Evolutionary conservation across 2,797 vertebrate species (phyloP).

Genomic region (Potorous gilbertii): DNA sequence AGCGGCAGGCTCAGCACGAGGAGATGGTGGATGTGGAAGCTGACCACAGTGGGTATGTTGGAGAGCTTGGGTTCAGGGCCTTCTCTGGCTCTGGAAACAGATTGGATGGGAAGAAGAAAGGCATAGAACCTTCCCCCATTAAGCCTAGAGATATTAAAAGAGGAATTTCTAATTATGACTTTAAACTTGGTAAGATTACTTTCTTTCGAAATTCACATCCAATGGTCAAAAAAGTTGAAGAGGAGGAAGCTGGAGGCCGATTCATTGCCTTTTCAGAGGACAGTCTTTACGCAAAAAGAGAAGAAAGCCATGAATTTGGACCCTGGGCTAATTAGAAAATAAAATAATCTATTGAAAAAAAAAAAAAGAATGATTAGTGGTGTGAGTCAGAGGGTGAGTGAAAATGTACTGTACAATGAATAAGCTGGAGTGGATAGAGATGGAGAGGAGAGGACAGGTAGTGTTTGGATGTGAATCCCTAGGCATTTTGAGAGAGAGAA

Average conservation of each 20-base stretch:
- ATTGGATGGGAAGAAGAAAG: slow-evolving; percentile 97
- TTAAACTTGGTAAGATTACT: slow-evolving; percentile 96
- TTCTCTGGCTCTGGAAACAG: slow-evolving; percentile 98
- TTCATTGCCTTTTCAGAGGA: slow-evolving; percentile 98
- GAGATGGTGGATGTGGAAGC: slow-evolving; percentile 91
- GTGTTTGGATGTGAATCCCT: not conserved
- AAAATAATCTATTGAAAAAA: slow-evolving; percentile 75
- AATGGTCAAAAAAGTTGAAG: slow-evolving; percentile 91
- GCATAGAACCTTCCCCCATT: slow-evolving; percentile 94
- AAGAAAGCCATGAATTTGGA: slow-evolving; percentile 90
- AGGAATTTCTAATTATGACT: slow-evolving; percentile 98
- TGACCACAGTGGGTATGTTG: slow-evolving; percentile 92
- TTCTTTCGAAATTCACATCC: slow-evolving; percentile 98
- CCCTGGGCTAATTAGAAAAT: slow-evolving; percentile 76
- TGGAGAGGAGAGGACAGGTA: not conserved
- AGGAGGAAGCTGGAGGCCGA: slow-evolving; percentile 93
- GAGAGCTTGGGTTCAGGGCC: slow-evolving; percentile 94
- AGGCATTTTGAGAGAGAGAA: not conserved
- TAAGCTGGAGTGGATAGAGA: not conserved
- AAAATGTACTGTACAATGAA: not conserved
- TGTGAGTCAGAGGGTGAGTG: not conserved
- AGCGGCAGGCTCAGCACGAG: slow-evolving; percentile 91
- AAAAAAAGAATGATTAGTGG: not conserved
- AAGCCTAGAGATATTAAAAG: slow-evolving; percentile 95
- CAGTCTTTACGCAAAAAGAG: slow-evolving; percentile 98